Evolutionary conservation across 2,797 vertebrate genomes (phyloP).

Genomic region (Chloroceryle inda): DNA sequence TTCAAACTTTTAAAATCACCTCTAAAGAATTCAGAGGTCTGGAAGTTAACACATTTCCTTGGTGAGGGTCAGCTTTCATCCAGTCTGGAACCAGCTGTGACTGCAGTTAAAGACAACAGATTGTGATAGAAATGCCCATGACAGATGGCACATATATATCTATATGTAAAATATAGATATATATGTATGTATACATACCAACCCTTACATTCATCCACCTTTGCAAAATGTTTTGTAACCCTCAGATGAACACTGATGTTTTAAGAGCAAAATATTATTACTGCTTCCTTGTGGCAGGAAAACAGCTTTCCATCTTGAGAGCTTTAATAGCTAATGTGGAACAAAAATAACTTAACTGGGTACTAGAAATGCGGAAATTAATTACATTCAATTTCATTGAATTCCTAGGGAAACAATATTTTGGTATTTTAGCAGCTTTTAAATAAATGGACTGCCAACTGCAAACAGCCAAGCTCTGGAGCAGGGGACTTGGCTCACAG

Average conservation of each 20-base stretch:
- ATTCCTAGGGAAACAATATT: neutral
- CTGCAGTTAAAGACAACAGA: neutral
- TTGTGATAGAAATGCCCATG: neutral
- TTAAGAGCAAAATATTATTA: neutral
- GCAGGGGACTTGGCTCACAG: neutral
- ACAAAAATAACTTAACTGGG: neutral
- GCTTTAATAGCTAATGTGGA: neutral
- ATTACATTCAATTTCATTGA: neutral
- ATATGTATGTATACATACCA: neutral
- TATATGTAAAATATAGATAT: too few relatives aligned
- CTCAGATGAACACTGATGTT: neutral
- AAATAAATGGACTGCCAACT: slow-evolving; percentile 40
- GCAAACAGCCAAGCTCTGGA: slow-evolving; percentile 7
- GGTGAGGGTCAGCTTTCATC: slow-evolving; percentile 49
- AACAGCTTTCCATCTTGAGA: neutral
- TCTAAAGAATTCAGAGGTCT: neutral
- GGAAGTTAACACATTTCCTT: slow-evolving; percentile 31
- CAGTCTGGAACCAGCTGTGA: slow-evolving; percentile 27
- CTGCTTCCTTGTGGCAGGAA: neutral
- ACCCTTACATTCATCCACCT: neutral
- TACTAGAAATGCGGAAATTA: neutral
- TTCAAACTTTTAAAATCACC: neutral
- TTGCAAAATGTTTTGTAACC: neutral
- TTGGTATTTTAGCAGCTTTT: slow-evolving; percentile 26
- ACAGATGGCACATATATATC: neutral